These are phyloP conservation scores for Eolophus roseicapilla DNA, from an alignment of 2,113 vertebrate species.

Conservation along the genomic window DNA sequence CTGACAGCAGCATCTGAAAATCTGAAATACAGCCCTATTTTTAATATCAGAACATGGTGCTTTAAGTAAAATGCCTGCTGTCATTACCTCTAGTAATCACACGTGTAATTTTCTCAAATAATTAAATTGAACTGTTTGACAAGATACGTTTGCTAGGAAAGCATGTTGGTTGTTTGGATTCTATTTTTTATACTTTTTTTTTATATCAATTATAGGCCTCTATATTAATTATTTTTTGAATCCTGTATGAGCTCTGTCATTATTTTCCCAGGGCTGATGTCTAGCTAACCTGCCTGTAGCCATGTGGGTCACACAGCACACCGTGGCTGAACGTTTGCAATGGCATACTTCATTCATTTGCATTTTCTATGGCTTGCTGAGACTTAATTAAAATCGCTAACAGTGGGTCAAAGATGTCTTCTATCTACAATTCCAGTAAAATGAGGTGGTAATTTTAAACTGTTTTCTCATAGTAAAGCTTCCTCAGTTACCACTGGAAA, in stretches of 20 bases:
- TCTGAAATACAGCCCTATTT: background rate
- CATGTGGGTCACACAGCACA: background rate
- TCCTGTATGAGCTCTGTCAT: background rate
- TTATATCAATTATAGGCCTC: background rate
- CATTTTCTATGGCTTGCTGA: background rate
- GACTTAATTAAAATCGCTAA: background rate
- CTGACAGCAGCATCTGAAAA: background rate
- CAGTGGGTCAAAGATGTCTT: background rate
- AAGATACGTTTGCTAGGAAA: background rate
- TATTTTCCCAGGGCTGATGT: background rate
- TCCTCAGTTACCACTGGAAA: background rate
- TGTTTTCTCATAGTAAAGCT: background rate
- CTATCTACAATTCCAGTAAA: background rate
- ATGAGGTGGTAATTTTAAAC: background rate
- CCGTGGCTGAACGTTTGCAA: background rate
- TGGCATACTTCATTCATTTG: background rate
- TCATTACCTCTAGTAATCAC: background rate
- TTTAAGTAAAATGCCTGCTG: background rate
- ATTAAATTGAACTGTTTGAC: background rate
- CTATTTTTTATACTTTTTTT: background rate
- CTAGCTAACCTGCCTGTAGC: background rate
- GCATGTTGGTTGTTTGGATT: background rate
- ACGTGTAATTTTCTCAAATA: conserved; percentile 25
- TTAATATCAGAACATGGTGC: background rate
- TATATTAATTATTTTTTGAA: background rate